Conservation (phyloP, 2,888 invertebrate genomes). For the Acronicta psi region DNA sequence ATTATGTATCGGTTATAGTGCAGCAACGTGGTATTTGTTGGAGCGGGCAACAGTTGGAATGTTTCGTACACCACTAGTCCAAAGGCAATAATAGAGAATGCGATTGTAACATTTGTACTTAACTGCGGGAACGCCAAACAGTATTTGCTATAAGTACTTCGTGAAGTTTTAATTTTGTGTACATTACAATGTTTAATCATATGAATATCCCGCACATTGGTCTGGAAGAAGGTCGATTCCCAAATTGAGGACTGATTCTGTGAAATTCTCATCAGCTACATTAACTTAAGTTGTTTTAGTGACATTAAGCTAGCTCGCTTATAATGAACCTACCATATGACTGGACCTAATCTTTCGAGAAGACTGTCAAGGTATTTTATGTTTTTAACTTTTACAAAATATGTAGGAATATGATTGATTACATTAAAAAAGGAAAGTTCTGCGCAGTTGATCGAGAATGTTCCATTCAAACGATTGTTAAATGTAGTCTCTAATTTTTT, state of each 20-base stretch:
- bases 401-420: too few relatives aligned
- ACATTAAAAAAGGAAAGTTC: too few relatives aligned
- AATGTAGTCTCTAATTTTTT: slow-evolving; percentile 67
- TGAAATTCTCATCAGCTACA: too few relatives aligned
- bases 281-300: too few relatives aligned
- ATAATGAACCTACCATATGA: too few relatives aligned
- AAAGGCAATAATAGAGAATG: slow-evolving; percentile 55
- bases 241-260: too few relatives aligned
- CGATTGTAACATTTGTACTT: slow-evolving; percentile 59
- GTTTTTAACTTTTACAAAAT: too few relatives aligned
- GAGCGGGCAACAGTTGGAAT: slow-evolving; percentile 58
- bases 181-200: slow-evolving; percentile 15
- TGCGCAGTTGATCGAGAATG: slow-evolving; percentile 60
- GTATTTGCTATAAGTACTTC: slow-evolving; percentile 32
- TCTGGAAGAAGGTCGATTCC: too few relatives aligned
- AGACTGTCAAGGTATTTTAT: too few relatives aligned
- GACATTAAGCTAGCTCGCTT: too few relatives aligned
- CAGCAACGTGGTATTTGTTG: slow-evolving; percentile 54
- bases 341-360: too few relatives aligned
- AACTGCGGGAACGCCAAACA: slow-evolving; percentile 49
- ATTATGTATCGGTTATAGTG: slow-evolving; percentile 53
- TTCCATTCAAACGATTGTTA: slow-evolving; percentile 64
- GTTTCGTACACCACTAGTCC: slow-evolving; percentile 46
- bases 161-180: slow-evolving; percentile 40
- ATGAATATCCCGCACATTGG: too few relatives aligned